Evolutionary conservation across 2,797 vertebrate genomes (phyloP), one percentile per base, ranked within the genome.

Genomic region (Esox masquinongy): DNA sequence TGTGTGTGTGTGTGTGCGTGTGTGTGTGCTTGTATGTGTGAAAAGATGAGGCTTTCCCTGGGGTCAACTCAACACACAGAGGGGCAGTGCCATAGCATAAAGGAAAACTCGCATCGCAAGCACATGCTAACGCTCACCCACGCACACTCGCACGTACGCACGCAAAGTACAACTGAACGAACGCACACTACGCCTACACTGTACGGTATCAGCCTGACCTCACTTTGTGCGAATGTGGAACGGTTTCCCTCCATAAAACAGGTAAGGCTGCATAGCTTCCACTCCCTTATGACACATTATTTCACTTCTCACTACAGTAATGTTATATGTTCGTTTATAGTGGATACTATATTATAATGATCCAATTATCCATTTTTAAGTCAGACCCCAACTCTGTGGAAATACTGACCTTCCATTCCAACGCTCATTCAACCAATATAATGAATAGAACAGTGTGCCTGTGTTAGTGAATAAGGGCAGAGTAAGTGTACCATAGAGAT

Each of bases 121-220:
- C 29, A 31, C 3, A 3, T 39, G 36, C 2, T 0, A 39, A 39
- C 7, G 36, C 36, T 5, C 36, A 39, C 2, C 4, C 36, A 7
- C 7, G 3, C 29, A 31, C 34, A 31, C 72, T 34, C 22, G 51
- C 29, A 31, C n/a, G n/a, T n/a, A n/a, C 29, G 29, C 29, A 31
- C 29, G 29, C 29, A 31, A 31, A 31, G 29, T 31, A 31, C 29
- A 3, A 31, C 1, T 31, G 29, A 3, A 31, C 29, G 29, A 31
- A 31, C 29, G 3, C 29, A n/a, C n/a, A n/a, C n/a, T n/a, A n/a
- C 29, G 29, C 29, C 29, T 22, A 31, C 43, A 14, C 70, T 43
- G 49, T 31, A 17, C 51, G 5, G 68, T 88, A 89, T 91, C 85
- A 77, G 59, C 76, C 72, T 88, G 26, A 71, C 79, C 43, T 90